Conservation (phyloP, 30 jellyfish, hydroid and myxozoan genomes). For the Chironex yamaguchii region DNA sequence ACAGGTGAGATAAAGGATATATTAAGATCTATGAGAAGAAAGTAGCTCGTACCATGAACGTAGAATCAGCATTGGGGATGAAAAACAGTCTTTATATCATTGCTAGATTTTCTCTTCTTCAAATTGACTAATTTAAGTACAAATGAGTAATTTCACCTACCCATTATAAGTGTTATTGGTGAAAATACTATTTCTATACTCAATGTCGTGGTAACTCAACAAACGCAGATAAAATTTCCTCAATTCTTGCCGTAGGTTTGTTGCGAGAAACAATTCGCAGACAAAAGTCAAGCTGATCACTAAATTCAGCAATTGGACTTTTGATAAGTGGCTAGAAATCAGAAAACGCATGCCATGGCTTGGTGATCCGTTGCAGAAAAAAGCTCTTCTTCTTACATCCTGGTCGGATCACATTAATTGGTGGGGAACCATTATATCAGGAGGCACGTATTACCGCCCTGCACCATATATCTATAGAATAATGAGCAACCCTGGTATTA, state of each 20-base stretch:
- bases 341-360: conserved; percentile 86
- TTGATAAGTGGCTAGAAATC: background rate
- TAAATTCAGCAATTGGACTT: conserved; percentile 55
- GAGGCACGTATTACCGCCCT: conserved; percentile 55
- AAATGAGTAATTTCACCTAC: no score
- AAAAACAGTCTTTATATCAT: no score
- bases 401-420: conserved; percentile 25
- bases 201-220: no score
- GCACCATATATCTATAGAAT: conserved; percentile 72
- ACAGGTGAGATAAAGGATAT: no score
- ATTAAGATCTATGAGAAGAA: no score
- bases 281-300: conserved; percentile 51
- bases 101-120: no score
- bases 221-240: no score
- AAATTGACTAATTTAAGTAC: no score
- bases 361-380: conserved; percentile 39
- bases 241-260: conserved; percentile 16
- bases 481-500: conserved; percentile 77
- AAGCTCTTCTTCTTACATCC: conserved; percentile 83
- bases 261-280: conserved; percentile 10
- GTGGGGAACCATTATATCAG: conserved; percentile 88
- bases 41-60: no score
- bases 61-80: no score
- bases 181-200: no score
- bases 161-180: no score